Conservation (phyloP, 2,113 vertebrate species). For the Xenopus tropicalis region DNA sequence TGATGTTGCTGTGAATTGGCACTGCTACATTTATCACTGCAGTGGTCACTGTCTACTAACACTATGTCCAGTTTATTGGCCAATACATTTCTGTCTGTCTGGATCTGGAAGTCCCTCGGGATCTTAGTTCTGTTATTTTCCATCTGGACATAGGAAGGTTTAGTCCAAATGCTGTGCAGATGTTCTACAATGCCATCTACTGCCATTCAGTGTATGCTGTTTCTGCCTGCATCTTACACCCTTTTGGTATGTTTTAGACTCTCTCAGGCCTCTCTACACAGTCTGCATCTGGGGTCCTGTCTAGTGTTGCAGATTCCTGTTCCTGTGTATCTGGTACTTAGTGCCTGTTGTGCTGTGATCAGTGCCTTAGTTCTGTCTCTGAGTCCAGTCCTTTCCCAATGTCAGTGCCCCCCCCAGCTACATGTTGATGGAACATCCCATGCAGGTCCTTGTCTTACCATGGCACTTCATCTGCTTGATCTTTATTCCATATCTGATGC, state of each 20-base stretch:
- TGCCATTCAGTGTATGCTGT: background rate
- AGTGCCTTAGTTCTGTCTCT: background rate
- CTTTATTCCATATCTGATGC: background rate
- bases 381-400: background rate
- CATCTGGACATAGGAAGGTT: background rate
- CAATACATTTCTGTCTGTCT: background rate
- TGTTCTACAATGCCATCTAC: background rate
- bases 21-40: background rate
- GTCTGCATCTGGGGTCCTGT: constrained; percentile 6
- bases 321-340: background rate
- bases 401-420: background rate
- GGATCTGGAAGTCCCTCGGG: background rate
- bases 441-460: background rate
- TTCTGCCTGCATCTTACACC: background rate
- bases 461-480: background rate
- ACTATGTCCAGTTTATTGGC: background rate
- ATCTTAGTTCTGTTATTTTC: background rate
- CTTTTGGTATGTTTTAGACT: background rate
- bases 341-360: background rate
- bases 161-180: background rate
- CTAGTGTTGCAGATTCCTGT: background rate
- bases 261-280: background rate
- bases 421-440: background rate
- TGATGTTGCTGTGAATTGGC: background rate
- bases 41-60: background rate